Percentiles rank a stretch among this genome's conserved stretches.
Conservation (phyloP, 1,140 invertebrate species). For the roundworm (Caenorhabditis elegans) region WBcel235 BX284603.4:11066501-11067000, state of each 20-base stretch:
- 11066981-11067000: no score
- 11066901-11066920: constrained; percentile 60
- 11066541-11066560: not conserved
- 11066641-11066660: not conserved
- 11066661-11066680: not conserved
- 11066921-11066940: no score
- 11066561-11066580: not conserved
- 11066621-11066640: not conserved
- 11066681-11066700: constrained; percentile 5
- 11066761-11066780: not conserved
- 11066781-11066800: constrained; percentile 4
- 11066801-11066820: not conserved
- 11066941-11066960: no score
- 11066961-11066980: no score
- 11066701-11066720: not conserved
- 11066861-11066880: constrained; percentile 65
- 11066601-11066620: not conserved
- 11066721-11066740: not conserved
- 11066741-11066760: not conserved
- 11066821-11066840: not conserved
- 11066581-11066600: not conserved
- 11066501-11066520: not conserved
- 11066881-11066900: constrained; percentile 66
- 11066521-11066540: not conserved
- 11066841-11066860: constrained; percentile 42